Percentiles rank a stretch among this genome's conserved stretches.
phyloP scores from a whole-genome alignment of 2,113 vertebrate species.

The Periophthalmus modestus region DNA sequence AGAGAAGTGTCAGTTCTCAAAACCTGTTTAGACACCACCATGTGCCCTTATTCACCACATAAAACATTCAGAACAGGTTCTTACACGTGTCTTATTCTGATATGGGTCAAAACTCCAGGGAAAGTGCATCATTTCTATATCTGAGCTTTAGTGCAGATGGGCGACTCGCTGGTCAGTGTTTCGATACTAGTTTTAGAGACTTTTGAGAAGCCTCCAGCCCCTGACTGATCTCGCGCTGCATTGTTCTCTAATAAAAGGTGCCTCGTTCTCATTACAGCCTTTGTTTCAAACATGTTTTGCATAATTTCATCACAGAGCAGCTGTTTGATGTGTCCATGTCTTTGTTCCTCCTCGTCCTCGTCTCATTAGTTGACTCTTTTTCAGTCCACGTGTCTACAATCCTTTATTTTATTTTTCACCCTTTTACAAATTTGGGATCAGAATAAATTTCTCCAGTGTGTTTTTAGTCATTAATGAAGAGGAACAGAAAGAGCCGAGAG shows the following conservation, averaged over 20 bases:
- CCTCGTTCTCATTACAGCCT: not conserved
- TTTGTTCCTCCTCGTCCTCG: not conserved
- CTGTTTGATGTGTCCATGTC: not conserved
- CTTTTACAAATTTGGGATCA: not conserved
- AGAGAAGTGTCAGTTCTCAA: too few species aligned
- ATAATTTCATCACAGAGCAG: not conserved
- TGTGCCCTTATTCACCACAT: too few species aligned
- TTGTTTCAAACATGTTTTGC: not conserved
- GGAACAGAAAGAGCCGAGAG: not conserved
- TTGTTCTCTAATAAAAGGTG: not conserved
- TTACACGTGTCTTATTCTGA: too few species aligned
- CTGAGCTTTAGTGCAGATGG: too few species aligned
- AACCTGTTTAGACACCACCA: too few species aligned
- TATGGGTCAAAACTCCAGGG: too few species aligned
- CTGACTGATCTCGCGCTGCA: not conserved
- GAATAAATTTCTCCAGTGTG: not conserved
- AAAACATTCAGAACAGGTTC: too few species aligned
- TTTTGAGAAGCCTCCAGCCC: too few species aligned
- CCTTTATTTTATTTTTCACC: not conserved
- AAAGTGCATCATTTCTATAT: too few species aligned
- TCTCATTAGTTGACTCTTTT: not conserved
- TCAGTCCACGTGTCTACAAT: not conserved
- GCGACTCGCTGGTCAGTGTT: too few species aligned
- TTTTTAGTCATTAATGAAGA: not conserved
- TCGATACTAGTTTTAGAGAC: too few species aligned